A percentile compares a stretch with the other conserved stretches of the same genome.
Evolutionary conservation across 2,888 invertebrate species (phyloP).

Genomic region (Netelia fuscicornis): DNA sequence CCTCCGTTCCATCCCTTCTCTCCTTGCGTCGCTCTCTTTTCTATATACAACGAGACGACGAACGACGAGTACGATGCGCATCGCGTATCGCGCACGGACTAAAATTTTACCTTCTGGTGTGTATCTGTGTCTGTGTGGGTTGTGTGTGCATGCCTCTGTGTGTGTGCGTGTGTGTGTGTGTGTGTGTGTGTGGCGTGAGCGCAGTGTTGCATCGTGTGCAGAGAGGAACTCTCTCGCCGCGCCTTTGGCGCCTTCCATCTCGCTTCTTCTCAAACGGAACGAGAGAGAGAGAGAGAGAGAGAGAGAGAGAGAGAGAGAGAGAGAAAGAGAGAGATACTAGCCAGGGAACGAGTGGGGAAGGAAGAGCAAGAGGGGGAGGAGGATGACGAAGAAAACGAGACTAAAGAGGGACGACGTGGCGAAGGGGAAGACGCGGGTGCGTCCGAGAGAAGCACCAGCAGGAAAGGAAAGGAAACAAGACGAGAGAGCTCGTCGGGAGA

Average conservation of each 20-base stretch:
- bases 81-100: slow-evolving; percentile 60
- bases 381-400: slow-evolving; percentile 63
- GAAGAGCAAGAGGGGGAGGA: slow-evolving; percentile 17
- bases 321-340: slow-evolving; percentile 45
- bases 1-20: neutral
- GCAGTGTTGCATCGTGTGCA: slow-evolving; percentile 32
- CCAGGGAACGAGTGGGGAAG: neutral
- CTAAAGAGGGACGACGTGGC: slow-evolving; percentile 74
- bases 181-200: slow-evolving; percentile 8
- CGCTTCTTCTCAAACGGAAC: slow-evolving; percentile 38
- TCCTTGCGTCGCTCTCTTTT: neutral
- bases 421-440: slow-evolving; percentile 74
- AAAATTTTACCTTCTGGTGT: slow-evolving; percentile 41
- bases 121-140: neutral
- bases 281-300: slow-evolving; percentile 57
- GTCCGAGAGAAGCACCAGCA: slow-evolving; percentile 61
- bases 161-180: neutral
- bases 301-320: slow-evolving; percentile 66
- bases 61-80: slow-evolving; percentile 33
- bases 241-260: slow-evolving; percentile 56
- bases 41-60: neutral
- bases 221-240: slow-evolving; percentile 46
- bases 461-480: slow-evolving; percentile 55
- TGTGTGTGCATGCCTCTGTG: neutral
- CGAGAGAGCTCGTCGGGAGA: slow-evolving; percentile 25